Conservation (phyloP, 2,797 vertebrate species). For the Ataeniobius toweri region DNA sequence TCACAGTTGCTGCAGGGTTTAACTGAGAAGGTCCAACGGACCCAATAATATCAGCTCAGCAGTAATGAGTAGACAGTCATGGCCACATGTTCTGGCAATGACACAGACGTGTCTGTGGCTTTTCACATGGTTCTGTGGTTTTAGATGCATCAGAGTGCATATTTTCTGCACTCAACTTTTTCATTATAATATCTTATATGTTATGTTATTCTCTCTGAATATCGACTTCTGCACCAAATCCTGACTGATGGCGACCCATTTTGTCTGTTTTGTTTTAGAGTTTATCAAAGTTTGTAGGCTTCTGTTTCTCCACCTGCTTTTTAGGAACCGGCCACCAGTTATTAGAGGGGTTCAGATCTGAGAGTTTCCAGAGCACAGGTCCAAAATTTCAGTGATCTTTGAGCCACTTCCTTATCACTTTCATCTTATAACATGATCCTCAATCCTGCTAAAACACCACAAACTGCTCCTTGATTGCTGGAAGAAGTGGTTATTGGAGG, state of each 20-base stretch:
- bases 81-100: no score
- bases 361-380: no score
- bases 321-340: no score
- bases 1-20: conserved; percentile 19
- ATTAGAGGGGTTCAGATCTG: no score
- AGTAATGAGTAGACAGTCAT: not conserved
- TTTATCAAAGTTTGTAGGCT: not conserved
- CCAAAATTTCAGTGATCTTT: not conserved
- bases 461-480: not conserved
- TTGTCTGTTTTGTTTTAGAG: not conserved
- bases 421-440: no score
- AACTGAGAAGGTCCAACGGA: conserved; percentile 5
- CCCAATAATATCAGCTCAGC: not conserved
- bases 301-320: not conserved
- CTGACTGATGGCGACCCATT: no score
- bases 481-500: not conserved
- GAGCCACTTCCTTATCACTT: no score
- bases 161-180: not conserved
- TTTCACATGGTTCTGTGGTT: not conserved
- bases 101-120: no score
- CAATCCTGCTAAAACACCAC: no score
- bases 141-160: not conserved
- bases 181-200: not conserved
- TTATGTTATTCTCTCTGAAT: not conserved
- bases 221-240: not conserved